phyloP scores from a whole-genome alignment of 2,888 invertebrate genomes.

The Hecatera dysodea region DNA sequence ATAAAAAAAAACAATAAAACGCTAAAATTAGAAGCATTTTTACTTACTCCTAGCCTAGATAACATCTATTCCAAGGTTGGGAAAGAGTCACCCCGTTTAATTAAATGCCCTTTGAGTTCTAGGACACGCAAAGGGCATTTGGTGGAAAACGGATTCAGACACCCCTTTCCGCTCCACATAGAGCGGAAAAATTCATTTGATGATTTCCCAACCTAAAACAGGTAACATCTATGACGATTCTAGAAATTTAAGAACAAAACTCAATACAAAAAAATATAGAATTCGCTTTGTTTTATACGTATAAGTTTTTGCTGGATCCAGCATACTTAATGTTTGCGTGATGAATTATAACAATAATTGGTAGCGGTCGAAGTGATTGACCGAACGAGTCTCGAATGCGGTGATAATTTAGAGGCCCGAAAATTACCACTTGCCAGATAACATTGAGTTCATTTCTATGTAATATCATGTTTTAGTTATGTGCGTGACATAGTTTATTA shows the following conservation, averaged over 20 bases:
- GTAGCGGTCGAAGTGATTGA: neutral
- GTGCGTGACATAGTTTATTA: neutral
- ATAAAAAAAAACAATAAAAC: too few species aligned
- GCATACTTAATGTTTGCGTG: neutral
- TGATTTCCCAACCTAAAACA: too few species aligned
- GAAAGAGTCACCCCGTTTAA: too few species aligned
- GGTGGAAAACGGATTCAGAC: too few species aligned
- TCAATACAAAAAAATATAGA: neutral
- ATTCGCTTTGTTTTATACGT: neutral
- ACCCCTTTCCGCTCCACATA: too few species aligned
- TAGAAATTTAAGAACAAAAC: neutral
- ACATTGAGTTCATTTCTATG: constrained; percentile 8
- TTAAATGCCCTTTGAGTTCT: too few species aligned
- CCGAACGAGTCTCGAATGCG: neutral
- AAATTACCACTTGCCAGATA: neutral
- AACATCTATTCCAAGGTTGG: too few species aligned
- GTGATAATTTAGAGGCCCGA: neutral
- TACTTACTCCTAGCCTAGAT: too few species aligned
- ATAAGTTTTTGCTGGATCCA: neutral
- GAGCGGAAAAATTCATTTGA: too few species aligned
- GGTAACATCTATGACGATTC: too few species aligned
- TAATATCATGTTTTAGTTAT: neutral
- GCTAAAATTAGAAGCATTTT: too few species aligned
- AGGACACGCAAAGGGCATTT: too few species aligned
- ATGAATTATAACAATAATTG: neutral